These are phyloP conservation scores for Fregata magnificens DNA, from an alignment of 2,113 vertebrate species.

Conservation along the genomic window DNA sequence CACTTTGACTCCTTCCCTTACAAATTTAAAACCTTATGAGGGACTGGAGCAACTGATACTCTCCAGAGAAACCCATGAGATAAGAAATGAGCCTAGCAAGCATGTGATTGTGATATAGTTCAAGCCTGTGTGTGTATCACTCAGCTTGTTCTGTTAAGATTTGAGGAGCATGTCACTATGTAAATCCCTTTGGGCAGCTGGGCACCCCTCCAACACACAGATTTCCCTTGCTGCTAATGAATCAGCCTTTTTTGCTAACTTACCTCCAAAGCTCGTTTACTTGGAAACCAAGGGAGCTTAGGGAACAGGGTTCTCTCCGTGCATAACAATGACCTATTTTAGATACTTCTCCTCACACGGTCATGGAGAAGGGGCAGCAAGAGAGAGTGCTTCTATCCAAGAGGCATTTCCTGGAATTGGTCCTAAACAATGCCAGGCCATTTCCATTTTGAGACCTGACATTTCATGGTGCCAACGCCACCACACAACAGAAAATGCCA, in stretches of 20 bases:
- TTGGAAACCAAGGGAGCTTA: conserved; percentile 63
- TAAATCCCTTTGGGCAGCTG: conserved; percentile 59
- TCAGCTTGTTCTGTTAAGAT: conserved; percentile 37
- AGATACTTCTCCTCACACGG: conserved; percentile 34
- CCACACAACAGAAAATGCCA: background rate
- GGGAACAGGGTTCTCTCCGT: conserved; percentile 50
- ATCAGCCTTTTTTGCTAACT: conserved; percentile 68
- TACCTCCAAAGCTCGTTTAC: conserved; percentile 71
- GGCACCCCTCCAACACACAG: conserved; percentile 48
- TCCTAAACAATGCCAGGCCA: conserved; percentile 38
- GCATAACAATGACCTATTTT: conserved; percentile 71
- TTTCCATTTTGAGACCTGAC: conserved; percentile 70
- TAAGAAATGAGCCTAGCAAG: conserved; percentile 56
- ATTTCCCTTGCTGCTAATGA: conserved; percentile 67
- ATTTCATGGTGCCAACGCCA: conserved; percentile 39
- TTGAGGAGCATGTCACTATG: conserved; percentile 33
- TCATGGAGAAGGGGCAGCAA: conserved; percentile 15
- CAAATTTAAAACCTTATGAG: conserved; percentile 1
- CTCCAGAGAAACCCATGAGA: conserved; percentile 41
- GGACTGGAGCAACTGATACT: conserved; percentile 40
- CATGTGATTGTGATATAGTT: conserved; percentile 56
- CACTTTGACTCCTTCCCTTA: conserved; percentile 18
- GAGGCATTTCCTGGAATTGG: conserved; percentile 52
- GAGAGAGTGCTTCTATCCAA: conserved; percentile 1
- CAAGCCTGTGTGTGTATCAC: conserved; percentile 15